Base-by-base conservation (phyloP, 2,888 invertebrate genomes). In the Tetrapedia diversipes region DNA sequence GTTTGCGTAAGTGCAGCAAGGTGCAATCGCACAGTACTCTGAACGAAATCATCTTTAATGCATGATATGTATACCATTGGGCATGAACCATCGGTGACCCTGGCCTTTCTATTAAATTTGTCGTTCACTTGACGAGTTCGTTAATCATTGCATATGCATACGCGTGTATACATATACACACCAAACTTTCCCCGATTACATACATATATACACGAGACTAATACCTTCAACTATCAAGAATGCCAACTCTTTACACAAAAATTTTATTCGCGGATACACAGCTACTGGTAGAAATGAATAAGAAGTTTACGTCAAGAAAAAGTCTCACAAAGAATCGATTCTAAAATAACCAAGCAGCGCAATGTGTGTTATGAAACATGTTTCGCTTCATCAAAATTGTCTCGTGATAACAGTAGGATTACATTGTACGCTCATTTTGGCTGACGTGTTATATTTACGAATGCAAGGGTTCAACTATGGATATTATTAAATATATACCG, bases 1-100 rank as follows among this genome's bases (percentile, higher is more conserved):
- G n/a, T 71, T 74, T 59, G 64, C 57, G 22, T 47, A 74, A 81
- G 61, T 3, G 10, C 57, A 41, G 16, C n/a, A 11, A 11, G 29
- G 10, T 24, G 11, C 32, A 24, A 27, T 68, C 57, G 29, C 4
- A n/a, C 24, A 4, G 34, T n/a, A 45, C 45, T 22, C 8, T 19
- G 32, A n/a, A 57, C 29, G 41, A 47, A 39, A 43, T 2, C 11
- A 43, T 60, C 37, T 49, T 29, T 56, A n/a, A 2, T n/a, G 54
- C 39, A 68, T 27, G 14, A 56, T 51, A 11, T 53, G 53, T 16
- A 51, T 53, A 32, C 51, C 22, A 22, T 41, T 64, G 41, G 27
- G 59, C 29, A 19, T n/a, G 29, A 60, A 37, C 56, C 27, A 29
- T 19, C 11, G 10, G 24, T 49, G 60, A 56, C 64, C 68, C 74